These are phyloP conservation scores for Lampris megalopsis DNA, from an alignment of 2,113 vertebrate genomes.

Conservation along the genomic window DNA sequence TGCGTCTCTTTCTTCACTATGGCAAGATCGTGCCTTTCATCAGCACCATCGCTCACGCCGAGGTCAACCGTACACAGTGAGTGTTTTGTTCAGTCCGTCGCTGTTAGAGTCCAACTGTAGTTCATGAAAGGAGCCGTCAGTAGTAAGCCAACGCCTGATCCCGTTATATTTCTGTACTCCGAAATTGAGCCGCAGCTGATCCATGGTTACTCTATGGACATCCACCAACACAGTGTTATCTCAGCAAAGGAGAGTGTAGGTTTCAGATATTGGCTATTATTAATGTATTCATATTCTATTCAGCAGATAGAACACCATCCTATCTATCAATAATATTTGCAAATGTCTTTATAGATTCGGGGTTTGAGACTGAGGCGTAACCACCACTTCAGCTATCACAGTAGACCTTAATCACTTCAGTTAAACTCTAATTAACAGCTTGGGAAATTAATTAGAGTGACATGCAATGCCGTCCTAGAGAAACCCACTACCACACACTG, in stretches of 20 bases:
- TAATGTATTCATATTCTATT: neutral
- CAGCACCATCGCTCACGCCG: constrained; percentile 93
- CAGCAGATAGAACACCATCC: neutral
- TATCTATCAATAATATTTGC: neutral
- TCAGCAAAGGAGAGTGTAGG: neutral
- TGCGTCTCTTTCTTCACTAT: constrained; percentile 94
- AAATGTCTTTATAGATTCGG: neutral
- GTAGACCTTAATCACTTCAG: too few species aligned
- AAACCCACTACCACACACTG: too few species aligned
- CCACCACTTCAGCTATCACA: neutral
- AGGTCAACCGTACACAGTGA: constrained; percentile 98
- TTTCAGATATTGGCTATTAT: neutral
- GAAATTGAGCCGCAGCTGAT: too few species aligned
- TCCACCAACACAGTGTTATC: neutral
- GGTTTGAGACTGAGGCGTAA: neutral
- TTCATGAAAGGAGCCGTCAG: neutral
- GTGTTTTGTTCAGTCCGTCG: constrained; percentile 57
- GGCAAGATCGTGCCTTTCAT: constrained; percentile 97
- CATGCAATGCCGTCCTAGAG: neutral
- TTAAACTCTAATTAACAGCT: too few species aligned
- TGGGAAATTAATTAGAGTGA: neutral
- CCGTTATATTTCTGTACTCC: too few species aligned
- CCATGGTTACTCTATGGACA: neutral
- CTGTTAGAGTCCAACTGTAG: neutral
- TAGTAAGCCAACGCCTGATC: neutral